phyloP scores from a whole-genome alignment of 2,113 vertebrate genomes.

The Lonchura striata region DNA sequence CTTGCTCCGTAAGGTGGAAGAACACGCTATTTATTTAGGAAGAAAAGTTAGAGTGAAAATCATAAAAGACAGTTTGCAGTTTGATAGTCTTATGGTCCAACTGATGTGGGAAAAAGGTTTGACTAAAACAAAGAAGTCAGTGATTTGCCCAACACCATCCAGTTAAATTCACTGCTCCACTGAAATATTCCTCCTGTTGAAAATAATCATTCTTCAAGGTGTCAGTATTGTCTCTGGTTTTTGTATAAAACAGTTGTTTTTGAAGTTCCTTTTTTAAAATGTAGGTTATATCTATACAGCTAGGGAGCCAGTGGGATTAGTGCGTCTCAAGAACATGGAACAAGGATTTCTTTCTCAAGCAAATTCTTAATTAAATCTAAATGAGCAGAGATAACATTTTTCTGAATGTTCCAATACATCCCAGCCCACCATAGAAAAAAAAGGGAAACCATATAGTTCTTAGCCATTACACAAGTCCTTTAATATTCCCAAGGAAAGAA shows the following conservation, averaged over 20 bases:
- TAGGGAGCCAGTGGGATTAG: background rate
- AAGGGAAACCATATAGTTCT: background rate
- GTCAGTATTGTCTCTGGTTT: background rate
- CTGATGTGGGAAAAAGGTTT: background rate
- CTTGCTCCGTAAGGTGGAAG: background rate
- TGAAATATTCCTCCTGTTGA: background rate
- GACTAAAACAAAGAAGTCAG: background rate
- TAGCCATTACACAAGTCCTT: background rate
- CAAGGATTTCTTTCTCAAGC: background rate
- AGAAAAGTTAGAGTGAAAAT: background rate
- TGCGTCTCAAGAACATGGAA: background rate
- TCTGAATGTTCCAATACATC: background rate
- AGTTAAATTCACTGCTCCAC: background rate
- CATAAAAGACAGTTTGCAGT: background rate
- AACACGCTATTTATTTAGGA: background rate
- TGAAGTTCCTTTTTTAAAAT: background rate
- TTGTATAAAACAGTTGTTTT: background rate
- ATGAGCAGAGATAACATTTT: background rate
- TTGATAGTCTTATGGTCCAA: background rate
- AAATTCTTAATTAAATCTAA: background rate
- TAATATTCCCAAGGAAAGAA: background rate
- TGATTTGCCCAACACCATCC: background rate
- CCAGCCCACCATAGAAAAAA: background rate
- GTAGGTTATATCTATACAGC: background rate
- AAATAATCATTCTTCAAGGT: background rate